Evolutionary conservation across 2,113 vertebrate genomes (phyloP).

Genomic region (Zonotrichia leucophrys): DNA sequence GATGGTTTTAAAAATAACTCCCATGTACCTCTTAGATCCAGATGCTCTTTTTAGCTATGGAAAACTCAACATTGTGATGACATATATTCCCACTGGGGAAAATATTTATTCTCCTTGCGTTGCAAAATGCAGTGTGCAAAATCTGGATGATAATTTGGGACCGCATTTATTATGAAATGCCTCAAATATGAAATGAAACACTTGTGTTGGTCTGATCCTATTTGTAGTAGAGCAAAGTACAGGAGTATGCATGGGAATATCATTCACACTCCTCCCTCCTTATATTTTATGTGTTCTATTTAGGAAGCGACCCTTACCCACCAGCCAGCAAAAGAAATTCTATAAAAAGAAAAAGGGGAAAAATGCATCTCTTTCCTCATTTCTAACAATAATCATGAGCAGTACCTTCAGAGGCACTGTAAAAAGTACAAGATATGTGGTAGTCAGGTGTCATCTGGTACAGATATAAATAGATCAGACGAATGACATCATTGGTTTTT

Average conservation of each 20-base stretch:
- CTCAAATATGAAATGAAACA: neutral
- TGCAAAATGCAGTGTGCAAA: neutral
- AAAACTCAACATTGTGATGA: neutral
- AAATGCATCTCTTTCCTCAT: neutral
- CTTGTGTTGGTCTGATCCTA: neutral
- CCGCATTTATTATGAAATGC: neutral
- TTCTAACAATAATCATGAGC: neutral
- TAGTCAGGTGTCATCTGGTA: neutral
- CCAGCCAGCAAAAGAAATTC: neutral
- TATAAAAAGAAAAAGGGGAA: neutral
- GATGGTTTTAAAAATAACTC: slow-evolving; percentile 37
- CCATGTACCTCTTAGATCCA: neutral
- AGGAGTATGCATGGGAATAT: neutral
- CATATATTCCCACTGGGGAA: neutral
- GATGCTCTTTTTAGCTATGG: slow-evolving; percentile 13
- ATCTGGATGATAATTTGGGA: neutral
- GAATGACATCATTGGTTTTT: neutral
- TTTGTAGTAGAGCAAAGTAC: neutral
- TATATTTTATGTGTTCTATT: neutral
- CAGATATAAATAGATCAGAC: neutral
- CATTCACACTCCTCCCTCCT: neutral
- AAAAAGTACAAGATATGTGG: neutral
- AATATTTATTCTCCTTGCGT: neutral
- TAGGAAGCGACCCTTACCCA: neutral
- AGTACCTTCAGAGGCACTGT: neutral